These are phyloP conservation scores for Naso thynnoides DNA, from an alignment of 2,797 vertebrate genomes.

Conservation along the genomic window DNA sequence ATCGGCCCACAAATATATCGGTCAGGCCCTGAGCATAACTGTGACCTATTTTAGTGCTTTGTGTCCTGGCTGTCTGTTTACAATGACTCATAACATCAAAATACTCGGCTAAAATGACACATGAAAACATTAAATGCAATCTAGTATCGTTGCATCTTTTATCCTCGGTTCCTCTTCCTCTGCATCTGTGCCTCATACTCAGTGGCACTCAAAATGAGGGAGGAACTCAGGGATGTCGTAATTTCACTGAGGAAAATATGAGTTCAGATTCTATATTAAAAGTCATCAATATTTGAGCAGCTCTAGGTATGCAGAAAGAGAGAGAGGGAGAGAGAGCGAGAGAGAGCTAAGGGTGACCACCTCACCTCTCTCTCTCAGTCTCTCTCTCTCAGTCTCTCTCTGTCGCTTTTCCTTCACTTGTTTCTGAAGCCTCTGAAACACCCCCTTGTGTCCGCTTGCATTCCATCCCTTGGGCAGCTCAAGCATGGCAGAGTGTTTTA, in stretches of 20 bases:
- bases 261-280: conserved; percentile 81
- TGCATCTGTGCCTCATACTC: conserved; percentile 22
- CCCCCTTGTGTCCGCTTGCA: conserved; percentile 81
- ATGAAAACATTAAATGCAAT: neutral
- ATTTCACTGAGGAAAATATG: conserved; percentile 70
- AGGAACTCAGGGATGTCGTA: conserved; percentile 53
- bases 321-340: conserved; percentile 25
- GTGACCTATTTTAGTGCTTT: too few species aligned
- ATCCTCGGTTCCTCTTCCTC: neutral
- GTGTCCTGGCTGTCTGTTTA: neutral
- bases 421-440: conserved; percentile 80
- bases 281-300: conserved; percentile 80
- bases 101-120: neutral
- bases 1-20: too few species aligned
- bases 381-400: neutral
- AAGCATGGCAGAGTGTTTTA: conserved; percentile 82
- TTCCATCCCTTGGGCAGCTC: conserved; percentile 76
- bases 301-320: conserved; percentile 56
- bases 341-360: conserved; percentile 57
- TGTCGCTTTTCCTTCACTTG: conserved; percentile 56
- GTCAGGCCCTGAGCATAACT: too few species aligned
- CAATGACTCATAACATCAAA: neutral
- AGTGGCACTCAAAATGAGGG: conserved; percentile 34
- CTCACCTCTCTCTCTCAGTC: conserved; percentile 13
- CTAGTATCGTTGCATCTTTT: neutral